Conservation (phyloP, 1,140 invertebrate species). For the Triops cancriformis region DNA sequence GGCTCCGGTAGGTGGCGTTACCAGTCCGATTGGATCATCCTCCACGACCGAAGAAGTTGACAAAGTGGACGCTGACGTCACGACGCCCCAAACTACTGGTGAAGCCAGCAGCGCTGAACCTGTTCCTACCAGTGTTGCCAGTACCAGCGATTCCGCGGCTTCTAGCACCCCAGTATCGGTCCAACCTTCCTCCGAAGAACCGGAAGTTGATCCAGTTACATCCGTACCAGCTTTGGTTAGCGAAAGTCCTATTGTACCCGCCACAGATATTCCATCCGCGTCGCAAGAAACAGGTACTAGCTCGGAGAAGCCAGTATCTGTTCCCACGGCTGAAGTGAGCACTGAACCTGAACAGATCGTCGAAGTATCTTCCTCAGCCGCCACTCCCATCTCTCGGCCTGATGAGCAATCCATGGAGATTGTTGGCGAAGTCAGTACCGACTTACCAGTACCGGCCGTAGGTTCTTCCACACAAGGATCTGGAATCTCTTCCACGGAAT, state of each 20-base stretch:
- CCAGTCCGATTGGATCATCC: neutral
- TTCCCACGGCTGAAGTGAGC: neutral
- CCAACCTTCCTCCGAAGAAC: neutral
- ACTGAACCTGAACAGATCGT: neutral
- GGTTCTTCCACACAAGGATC: neutral
- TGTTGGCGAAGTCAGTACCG: neutral
- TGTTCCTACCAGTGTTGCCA: too few species aligned
- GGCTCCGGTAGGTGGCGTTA: neutral
- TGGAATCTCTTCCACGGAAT: neutral
- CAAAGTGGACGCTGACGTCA: neutral
- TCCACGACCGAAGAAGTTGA: slow-evolving; percentile 25
- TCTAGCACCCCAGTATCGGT: too few species aligned
- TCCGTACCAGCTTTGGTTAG: neutral
- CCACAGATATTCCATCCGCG: neutral
- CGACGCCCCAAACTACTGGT: neutral
- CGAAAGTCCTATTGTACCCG: neutral
- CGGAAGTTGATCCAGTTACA: neutral
- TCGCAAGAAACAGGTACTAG: neutral
- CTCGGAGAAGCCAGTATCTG: neutral
- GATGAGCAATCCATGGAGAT: neutral
- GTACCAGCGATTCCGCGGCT: neutral
- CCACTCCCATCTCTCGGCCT: neutral
- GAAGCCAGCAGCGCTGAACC: too few species aligned
- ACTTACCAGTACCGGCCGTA: neutral
- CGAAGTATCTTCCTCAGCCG: neutral